Base-by-base conservation (phyloP, 53 echinoderm and acorn worm species). In the Arbacia lixula region DNA sequence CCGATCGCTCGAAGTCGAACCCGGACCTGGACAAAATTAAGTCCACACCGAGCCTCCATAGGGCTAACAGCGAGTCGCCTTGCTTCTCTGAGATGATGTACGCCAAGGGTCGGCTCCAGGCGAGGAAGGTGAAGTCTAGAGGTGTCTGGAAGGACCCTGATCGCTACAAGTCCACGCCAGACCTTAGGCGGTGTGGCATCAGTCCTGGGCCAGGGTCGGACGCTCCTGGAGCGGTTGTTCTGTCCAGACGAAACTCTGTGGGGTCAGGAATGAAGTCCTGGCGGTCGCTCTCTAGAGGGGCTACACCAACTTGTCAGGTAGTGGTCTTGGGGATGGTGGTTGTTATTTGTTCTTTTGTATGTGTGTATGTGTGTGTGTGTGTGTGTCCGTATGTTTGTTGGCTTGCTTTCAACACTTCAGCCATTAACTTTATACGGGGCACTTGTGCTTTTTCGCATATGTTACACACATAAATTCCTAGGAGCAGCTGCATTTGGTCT, bases 81-180 rank as follows among this genome's bases (percentile, higher is more conserved):
- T 30, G 42, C 20, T 2, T 14, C 12, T 28, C 14, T 43, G 69
- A 24, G 19, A 26, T 16, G 40, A 42, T 43, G 4, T 42, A 30
- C 27, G 40, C 43, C n/a, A 40, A 69, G 10, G 27, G 19, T 5
- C 46, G 41, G 3, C 25, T 3, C 8, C 69, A 10, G 69, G 16
- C 40, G 40, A 69, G 43, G 36, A 16, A 40, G 69, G 1, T 24
- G 26, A 41, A 10, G 43, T 12, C 41, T 29, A 69, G 69, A 69
- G 40, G 41, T 27, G 43, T 40, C 69, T 69, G 69, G 69, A 40
- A 69, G 11, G 58, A 77, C 35, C 38, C 32, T 21, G 55, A 77
- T 30, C 12, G 56, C 29, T 55, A 77, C 60, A 77, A 77, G 39
- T 77, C 77, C 1, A 77, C 77, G 0, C 77, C 60, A 29, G 77